Evolutionary conservation across 2,888 invertebrate species (phyloP), one percentile per base, ranked within the genome.

Genomic region (Germaria angustata): DNA sequence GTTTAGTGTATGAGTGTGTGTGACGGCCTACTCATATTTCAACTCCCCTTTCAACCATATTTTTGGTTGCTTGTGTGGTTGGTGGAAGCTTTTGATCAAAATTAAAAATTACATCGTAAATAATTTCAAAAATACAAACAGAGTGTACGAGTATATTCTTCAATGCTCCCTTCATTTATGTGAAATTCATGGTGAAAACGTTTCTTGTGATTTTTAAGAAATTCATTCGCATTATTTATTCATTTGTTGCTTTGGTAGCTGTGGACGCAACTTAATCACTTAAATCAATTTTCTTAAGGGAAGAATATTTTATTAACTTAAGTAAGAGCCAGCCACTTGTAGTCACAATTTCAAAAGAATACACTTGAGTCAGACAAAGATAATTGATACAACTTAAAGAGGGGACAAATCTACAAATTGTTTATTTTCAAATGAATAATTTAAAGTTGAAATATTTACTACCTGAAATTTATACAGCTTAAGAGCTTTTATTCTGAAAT

Each of bases 161-260:
- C 3, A 28, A 28, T 28, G 28, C 28, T 28, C 6, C 3, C 3
- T 28, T 28, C 6, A 6, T 28, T 13, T 13, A 6, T 22, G n/a
- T n/a, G 3, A 11, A 20, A 11, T 17, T 20, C 3, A 20, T 49
- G 6, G 9, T 28, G 4, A 41, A 20, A 5, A 15, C 65, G 24
- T 32, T 76, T 51, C 24, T 65, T 6, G 44, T 4, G 51, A 20
- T 55, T 57, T 22, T 39, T n/a, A 44, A 63, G 3, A 55, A 55
- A 57, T 65, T 65, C 34, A 57, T 61, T 39, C 8, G n/a, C 46
- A 65, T 71, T 39, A 78, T 65, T 71, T 55, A 78, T 78, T 71
- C 28, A 63, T 65, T 68, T 39, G 46, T 28, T 61, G 2, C 6
- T 36, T 61, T 5, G 13, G 28, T 63, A 7, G 11, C 55, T 44